Evolutionary conservation across 2,113 vertebrate species (phyloP).

Genomic region (Tachysurus vachellii): DNA sequence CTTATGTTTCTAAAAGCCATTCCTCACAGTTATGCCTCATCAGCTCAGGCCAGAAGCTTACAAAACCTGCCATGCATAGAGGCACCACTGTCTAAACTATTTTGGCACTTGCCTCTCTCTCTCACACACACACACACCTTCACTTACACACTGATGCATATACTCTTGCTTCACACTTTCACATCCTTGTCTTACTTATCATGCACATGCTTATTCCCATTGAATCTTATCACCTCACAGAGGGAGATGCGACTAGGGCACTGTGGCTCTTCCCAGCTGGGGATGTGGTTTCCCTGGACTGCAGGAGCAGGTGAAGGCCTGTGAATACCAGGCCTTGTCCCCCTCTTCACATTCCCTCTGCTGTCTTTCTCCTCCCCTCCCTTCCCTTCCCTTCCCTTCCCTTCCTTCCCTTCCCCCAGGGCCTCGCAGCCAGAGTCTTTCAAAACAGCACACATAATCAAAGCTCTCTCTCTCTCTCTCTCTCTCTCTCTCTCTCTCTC

Average conservation of each 20-base stretch:
- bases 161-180: not conserved
- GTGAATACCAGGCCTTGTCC: slow-evolving; percentile 76
- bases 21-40: slow-evolving; percentile 63
- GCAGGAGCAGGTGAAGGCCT: slow-evolving; percentile 70
- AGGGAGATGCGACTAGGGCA: slow-evolving; percentile 1
- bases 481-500: slow-evolving; percentile 49
- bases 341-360: slow-evolving; percentile 49
- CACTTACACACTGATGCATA: no score
- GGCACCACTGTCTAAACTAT: slow-evolving; percentile 67
- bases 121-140: not conserved
- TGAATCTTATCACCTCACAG: not conserved
- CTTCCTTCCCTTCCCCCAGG: slow-evolving; percentile 34
- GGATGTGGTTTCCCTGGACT: slow-evolving; percentile 46
- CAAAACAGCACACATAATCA: slow-evolving; percentile 60
- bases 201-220: slow-evolving; percentile 11
- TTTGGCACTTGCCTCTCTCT: slow-evolving; percentile 43
- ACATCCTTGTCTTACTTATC: not conserved
- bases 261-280: slow-evolving; percentile 60
- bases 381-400: not conserved
- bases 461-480: slow-evolving; percentile 61
- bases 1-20: slow-evolving; percentile 60
- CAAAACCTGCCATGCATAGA: slow-evolving; percentile 62
- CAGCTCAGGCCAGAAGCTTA: slow-evolving; percentile 69
- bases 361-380: slow-evolving; percentile 3
- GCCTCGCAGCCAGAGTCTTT: slow-evolving; percentile 60